Evolutionary conservation across 2,888 invertebrate species (phyloP).

Genomic region (Bhutanitis thaidina): DNA sequence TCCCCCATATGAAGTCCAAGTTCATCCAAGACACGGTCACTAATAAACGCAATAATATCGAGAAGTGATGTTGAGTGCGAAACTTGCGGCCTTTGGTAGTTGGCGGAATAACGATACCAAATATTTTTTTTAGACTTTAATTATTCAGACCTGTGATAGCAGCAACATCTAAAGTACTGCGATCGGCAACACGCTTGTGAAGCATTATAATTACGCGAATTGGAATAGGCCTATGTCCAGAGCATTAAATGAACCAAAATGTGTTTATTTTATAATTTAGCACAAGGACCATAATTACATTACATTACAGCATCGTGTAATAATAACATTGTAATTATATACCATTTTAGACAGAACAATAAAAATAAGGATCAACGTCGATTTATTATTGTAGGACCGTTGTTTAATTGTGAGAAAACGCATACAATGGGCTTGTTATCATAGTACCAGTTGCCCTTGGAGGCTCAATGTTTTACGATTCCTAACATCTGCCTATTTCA

Average conservation of each 20-base stretch:
- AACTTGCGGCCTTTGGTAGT: too few species aligned
- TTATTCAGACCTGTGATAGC: too few species aligned
- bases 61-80: too few species aligned
- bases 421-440: slow-evolving; percentile 29
- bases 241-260: neutral
- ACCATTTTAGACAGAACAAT: slow-evolving; percentile 34
- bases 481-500: neutral
- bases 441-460: slow-evolving; percentile 32
- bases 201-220: too few species aligned
- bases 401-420: slow-evolving; percentile 35
- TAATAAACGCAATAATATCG: too few species aligned
- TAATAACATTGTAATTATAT: slow-evolving; percentile 23
- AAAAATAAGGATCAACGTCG: slow-evolving; percentile 30
- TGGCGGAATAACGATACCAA: too few species aligned
- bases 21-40: too few species aligned
- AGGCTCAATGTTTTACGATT: slow-evolving; percentile 17
- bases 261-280: neutral
- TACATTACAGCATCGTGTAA: neutral
- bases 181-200: too few species aligned
- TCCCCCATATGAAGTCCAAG: too few species aligned
- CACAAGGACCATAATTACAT: neutral
- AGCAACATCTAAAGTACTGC: too few species aligned
- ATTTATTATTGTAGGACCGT: slow-evolving; percentile 14
- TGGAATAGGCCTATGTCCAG: too few species aligned
- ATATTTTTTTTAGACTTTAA: too few species aligned